Conservation (phyloP, 2,797 vertebrate species). For the Neostethus bicornis region DNA sequence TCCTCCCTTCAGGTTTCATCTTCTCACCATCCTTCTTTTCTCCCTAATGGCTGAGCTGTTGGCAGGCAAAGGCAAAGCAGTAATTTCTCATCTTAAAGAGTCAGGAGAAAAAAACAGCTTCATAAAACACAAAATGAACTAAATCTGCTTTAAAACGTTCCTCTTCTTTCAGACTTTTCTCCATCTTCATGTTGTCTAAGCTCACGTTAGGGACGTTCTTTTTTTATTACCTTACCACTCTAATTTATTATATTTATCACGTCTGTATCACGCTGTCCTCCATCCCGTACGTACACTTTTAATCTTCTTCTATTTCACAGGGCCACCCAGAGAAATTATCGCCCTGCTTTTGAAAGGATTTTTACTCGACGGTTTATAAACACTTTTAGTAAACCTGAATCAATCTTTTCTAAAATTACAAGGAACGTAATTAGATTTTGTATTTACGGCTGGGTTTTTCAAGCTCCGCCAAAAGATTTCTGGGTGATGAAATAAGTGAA, state of each 20-base stretch:
- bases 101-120: conserved; percentile 11
- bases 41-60: conserved; percentile 62
- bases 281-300: conserved; percentile 48
- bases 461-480: conserved; percentile 21
- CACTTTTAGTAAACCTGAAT: conserved; percentile 30
- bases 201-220: conserved; percentile 4
- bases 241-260: conserved; percentile 21
- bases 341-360: conserved; percentile 35
- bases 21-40: conserved; percentile 24
- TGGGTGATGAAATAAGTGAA: conserved; percentile 29
- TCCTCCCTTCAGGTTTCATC: conserved; percentile 7
- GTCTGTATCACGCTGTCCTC: conserved; percentile 26
- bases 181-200: conserved; percentile 23
- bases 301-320: conserved; percentile 44
- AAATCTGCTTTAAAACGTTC: conserved; percentile 26
- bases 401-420: conserved; percentile 26
- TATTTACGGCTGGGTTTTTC: conserved; percentile 32
- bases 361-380: conserved; percentile 35
- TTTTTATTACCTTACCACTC: conserved; percentile 7
- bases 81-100: conserved; percentile 53
- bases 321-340: conserved; percentile 43
- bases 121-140: conserved; percentile 40
- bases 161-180: conserved; percentile 10
- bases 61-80: conserved; percentile 42
- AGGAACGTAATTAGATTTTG: conserved; percentile 42